These are phyloP conservation scores for Dipodomys ordii DNA, from an alignment of 2,113 vertebrate genomes.

Conservation along the genomic window DNA sequence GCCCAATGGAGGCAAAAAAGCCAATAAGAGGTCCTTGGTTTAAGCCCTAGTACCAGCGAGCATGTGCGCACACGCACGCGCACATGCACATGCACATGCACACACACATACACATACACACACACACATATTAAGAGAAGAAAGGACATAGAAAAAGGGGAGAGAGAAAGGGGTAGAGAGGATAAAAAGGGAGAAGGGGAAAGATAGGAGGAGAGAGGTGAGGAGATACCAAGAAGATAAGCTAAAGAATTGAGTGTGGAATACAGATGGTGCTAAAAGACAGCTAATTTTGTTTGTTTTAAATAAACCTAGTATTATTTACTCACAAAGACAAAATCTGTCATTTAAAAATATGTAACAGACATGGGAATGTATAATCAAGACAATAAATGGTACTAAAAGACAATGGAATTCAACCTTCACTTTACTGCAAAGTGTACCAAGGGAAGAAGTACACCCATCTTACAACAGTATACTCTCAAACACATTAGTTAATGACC, in stretches of 20 bases:
- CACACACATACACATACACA: too few relatives aligned
- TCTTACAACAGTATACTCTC: not conserved
- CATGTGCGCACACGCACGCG: too few relatives aligned
- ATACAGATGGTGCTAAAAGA: not conserved
- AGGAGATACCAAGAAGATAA: constrained; percentile 27
- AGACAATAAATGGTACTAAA: constrained; percentile 53
- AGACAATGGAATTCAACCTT: constrained; percentile 31
- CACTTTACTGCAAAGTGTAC: not conserved
- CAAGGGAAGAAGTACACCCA: not conserved
- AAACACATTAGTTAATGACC: constrained; percentile 15
- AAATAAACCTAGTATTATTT: not conserved
- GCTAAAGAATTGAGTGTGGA: not conserved
- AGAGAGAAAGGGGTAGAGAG: too few relatives aligned
- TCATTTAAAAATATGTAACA: constrained; percentile 44
- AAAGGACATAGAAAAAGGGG: too few relatives aligned
- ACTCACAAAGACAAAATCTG: constrained; percentile 25
- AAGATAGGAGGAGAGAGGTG: too few relatives aligned
- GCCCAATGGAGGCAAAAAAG: too few relatives aligned
- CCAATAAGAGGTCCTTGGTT: too few relatives aligned
- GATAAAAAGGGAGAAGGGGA: too few relatives aligned
- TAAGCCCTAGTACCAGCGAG: too few relatives aligned
- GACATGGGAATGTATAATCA: constrained; percentile 1
- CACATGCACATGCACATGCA: too few relatives aligned
- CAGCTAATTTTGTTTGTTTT: not conserved
- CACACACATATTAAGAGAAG: too few relatives aligned